Evolutionary conservation across 2,888 invertebrate species (phyloP), one percentile per base, ranked within the genome.

Genomic region (Ophonus ardosiacus): DNA sequence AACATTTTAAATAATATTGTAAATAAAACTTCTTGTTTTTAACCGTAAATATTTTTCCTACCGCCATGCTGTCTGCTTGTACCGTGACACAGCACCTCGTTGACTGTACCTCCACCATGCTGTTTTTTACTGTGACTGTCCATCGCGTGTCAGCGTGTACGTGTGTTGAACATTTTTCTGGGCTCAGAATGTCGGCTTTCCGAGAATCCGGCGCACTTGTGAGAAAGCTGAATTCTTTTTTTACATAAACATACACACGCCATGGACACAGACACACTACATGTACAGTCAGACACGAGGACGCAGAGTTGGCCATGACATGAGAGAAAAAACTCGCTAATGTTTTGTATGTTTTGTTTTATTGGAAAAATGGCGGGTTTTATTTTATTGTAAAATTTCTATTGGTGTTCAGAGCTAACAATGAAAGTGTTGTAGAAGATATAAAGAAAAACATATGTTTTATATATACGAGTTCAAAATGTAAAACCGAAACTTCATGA

Each of bases 121-220:
- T 10, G 18, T 87, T 90, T 90, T 90, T 90, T 21, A n/a, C 56
- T 10, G 17, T 13, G 71, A 74, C 17, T 74, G 71, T 74, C 40
- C 90, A 91, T 91, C 90, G 90, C 91, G 90, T 90, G 90, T 88
- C 88, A 88, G 86, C 87, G 40, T 89, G 88, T 89, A 89, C 89
- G 89, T 90, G 90, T 90, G 83, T 90, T 90, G 90, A 90, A 90
- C 90, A 90, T 91, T 91, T 91, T 90, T 91, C 90, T 91, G 90
- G 89, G 90, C 90, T 90, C 81, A 90, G 89, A 91, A 90, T 90
- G 90, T 90, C 91, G 90, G 90, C 89, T 89, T 91, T 91, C 91
- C 90, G 89, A 90, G 91, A 91, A 91, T 90, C 90, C 88, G 90
- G 90, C 89, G 88, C 89, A 90, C 89, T 89, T 91, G 90, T 91